These are phyloP conservation scores for Molossus molossus DNA, from an alignment of 2,797 vertebrate genomes.

Conservation along the genomic window DNA sequence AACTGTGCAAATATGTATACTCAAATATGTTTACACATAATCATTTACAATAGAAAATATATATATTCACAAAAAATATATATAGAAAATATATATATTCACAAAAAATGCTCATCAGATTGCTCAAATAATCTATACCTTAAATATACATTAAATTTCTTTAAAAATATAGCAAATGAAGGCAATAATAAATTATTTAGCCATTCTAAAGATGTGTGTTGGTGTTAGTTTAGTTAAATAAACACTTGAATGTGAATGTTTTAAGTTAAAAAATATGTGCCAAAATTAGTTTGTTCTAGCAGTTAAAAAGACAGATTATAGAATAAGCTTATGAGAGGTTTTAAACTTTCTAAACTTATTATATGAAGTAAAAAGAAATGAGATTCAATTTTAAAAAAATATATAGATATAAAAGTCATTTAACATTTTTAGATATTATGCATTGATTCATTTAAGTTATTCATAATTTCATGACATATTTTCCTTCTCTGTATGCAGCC, in stretches of 20 bases:
- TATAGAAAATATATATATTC: neutral
- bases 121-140: slow-evolving; percentile 46
- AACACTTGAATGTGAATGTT: neutral
- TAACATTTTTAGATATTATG: slow-evolving; percentile 3
- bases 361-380: slow-evolving; percentile 12
- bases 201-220: slow-evolving; percentile 1
- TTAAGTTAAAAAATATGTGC: slow-evolving; percentile 26
- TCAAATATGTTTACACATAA: neutral
- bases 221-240: slow-evolving; percentile 18
- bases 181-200: neutral
- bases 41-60: neutral
- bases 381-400: slow-evolving; percentile 10
- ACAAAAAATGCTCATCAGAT: neutral
- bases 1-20: slow-evolving; percentile 2
- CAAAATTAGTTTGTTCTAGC: slow-evolving; percentile 13
- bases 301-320: slow-evolving; percentile 37
- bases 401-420: neutral
- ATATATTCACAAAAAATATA: neutral
- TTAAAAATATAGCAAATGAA: slow-evolving; percentile 18
- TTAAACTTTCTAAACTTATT: slow-evolving; percentile 31
- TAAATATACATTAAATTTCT: neutral
- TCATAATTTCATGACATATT: slow-evolving; percentile 5
- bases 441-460: slow-evolving; percentile 23
- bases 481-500: neutral
- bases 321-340: neutral